These are phyloP conservation scores for Marmota flaviventris DNA, from an alignment of 2,113 vertebrate species.

Conservation along the genomic window DNA sequence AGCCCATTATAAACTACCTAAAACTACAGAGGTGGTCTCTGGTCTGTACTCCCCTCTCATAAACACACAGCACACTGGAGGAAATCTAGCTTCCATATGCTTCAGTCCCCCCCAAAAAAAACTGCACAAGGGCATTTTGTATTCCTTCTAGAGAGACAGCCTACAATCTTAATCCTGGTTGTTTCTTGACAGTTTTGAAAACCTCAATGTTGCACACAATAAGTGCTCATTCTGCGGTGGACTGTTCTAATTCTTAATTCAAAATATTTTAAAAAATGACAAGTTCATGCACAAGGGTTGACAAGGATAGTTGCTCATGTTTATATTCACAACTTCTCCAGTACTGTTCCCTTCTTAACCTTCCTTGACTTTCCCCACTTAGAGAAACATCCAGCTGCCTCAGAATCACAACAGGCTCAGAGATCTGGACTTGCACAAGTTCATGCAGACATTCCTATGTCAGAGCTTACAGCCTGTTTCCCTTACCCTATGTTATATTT, in stretches of 20 bases:
- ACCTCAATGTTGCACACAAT: background rate
- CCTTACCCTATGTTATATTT: background rate
- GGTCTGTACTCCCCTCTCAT: background rate
- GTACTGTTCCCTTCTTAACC: background rate
- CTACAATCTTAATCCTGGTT: background rate
- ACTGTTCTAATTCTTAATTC: background rate
- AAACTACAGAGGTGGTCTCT: background rate
- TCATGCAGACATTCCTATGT: background rate
- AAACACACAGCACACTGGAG: background rate
- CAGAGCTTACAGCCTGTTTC: background rate
- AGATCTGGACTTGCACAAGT: background rate
- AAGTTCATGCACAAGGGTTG: background rate
- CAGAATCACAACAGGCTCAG: background rate
- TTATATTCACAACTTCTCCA: background rate
- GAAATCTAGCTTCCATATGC: background rate
- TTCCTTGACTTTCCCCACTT: background rate
- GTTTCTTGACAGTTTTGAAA: conserved; percentile 34
- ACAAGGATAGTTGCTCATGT: background rate
- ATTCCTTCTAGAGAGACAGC: background rate
- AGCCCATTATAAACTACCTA: conserved; percentile 27
- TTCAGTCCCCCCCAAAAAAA: background rate
- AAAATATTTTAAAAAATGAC: background rate
- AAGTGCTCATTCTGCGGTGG: background rate
- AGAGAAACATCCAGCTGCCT: background rate
- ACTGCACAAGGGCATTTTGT: background rate